Evolutionary conservation across 2,113 vertebrate genomes (phyloP).

Genomic region (Campylorhamphus procurvoides): DNA sequence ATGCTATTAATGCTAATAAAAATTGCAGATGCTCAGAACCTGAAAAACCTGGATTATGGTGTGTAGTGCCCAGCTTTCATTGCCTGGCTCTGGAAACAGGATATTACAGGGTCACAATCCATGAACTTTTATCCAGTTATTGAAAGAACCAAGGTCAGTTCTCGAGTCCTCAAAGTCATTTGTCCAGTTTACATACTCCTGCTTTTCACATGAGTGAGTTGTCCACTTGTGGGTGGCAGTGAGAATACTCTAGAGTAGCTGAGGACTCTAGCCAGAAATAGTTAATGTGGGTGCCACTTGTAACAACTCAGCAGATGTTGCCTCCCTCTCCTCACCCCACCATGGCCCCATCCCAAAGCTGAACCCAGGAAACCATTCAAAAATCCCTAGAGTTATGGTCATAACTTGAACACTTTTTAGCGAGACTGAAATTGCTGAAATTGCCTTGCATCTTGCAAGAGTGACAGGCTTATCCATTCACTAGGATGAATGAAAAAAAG

Average conservation of each 20-base stretch:
- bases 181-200: not conserved
- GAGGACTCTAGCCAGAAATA: not conserved
- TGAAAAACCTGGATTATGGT: not conserved
- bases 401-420: not conserved
- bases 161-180: not conserved
- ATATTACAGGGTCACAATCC: not conserved
- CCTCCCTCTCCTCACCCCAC: not conserved
- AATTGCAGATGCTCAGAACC: not conserved
- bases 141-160: not conserved
- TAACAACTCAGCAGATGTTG: not conserved
- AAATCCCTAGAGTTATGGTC: not conserved
- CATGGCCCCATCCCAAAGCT: fast-evolving
- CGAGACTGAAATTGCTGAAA: not conserved
- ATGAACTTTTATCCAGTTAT: not conserved
- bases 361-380: not conserved
- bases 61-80: not conserved
- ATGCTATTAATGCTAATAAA: not conserved
- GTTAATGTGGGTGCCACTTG: fast-evolving
- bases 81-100: not conserved
- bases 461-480: not conserved
- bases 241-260: not conserved
- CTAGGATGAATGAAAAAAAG: not conserved
- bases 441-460: not conserved
- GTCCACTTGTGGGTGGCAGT: not conserved
- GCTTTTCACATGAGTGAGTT: not conserved